These are phyloP conservation scores for Napeogenes sylphis DNA, from an alignment of 2,888 invertebrate genomes.

Conservation along the genomic window DNA sequence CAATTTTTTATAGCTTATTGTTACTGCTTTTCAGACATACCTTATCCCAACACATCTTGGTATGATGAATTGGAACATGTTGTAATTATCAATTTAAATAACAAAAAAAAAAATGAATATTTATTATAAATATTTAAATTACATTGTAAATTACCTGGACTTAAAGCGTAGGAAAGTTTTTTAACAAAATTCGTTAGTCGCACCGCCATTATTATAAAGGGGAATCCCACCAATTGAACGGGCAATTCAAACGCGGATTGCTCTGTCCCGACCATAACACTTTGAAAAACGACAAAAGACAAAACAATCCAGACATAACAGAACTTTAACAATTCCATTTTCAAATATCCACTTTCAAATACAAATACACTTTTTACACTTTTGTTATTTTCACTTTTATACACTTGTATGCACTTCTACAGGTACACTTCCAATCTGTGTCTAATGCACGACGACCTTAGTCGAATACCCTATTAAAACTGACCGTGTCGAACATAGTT, in stretches of 20 bases:
- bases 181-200: conserved; percentile 89
- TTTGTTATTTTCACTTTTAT: conserved; percentile 5
- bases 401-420: background rate
- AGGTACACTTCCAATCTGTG: conserved; percentile 12
- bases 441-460: conserved; percentile 56
- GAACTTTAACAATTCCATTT: conserved; percentile 61
- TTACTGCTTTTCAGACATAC: background rate
- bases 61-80: background rate
- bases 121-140: too few species aligned
- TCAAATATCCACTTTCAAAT: conserved; percentile 13
- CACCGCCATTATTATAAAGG: conserved; percentile 88
- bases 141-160: conserved; percentile 81
- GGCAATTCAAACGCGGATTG: conserved; percentile 85
- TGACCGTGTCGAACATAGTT: conserved; percentile 51
- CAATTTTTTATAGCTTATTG: background rate
- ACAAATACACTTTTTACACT: conserved; percentile 8
- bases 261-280: conserved; percentile 54
- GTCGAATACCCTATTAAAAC: conserved; percentile 55
- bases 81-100: background rate
- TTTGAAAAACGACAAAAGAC: conserved; percentile 56
- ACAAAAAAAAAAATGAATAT: too few species aligned
- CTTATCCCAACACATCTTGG: conserved; percentile 1
- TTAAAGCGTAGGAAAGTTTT: conserved; percentile 88
- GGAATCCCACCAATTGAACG: conserved; percentile 89
- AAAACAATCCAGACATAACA: conserved; percentile 56